Base-by-base conservation (phyloP, 2,888 invertebrate species). In the Pteria penguin region DNA sequence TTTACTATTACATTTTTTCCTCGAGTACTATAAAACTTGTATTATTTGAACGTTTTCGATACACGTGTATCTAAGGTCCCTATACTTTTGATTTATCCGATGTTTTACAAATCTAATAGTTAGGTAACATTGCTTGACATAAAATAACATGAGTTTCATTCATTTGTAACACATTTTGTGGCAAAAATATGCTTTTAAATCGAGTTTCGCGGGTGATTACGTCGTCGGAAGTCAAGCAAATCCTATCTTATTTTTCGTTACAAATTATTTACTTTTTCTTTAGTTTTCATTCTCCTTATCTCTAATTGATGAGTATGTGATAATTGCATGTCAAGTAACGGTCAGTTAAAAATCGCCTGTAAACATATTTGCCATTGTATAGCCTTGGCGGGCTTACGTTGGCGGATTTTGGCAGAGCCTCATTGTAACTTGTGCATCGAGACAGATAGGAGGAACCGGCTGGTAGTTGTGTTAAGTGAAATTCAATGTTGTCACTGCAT, bases 161-260 rank as follows among this genome's bases (percentile, higher is more conserved):
- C 58, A 32, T 33, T 0, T 52, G 14, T 29, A 3, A 36, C 11
- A 14, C 18, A n/a, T n/a, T n/a, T n/a, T n/a, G n/a, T n/a, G n/a
- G n/a, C n/a, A n/a, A n/a, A n/a, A n/a, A n/a, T 29, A n/a, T 74
- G 32, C 33, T 68, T 54, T 31, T 57, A 61, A 70, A 26, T 61
- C 52, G 58, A 58, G 36, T 70, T 70, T 70, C 61, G 70, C 70
- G 70, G 61, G 70, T 61, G 32, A 70, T 70, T 70, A 70, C 70
- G 70, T 70, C 45, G 70, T 70, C 70, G 70, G 70, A 70, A 70
- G 70, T 70, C 61, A 70, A 70, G 61, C 45, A 61, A 58, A 58
- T 58, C 58, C 24, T 24, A 58, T 24, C 2, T 24, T 14, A 24
- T 14, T 45, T 45, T 45, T 14, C 45, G 11, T 18, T 45, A n/a